These are phyloP conservation scores for Trissoscelio sp. DNA, from an alignment of 2,888 invertebrate species.

Conservation along the genomic window DNA sequence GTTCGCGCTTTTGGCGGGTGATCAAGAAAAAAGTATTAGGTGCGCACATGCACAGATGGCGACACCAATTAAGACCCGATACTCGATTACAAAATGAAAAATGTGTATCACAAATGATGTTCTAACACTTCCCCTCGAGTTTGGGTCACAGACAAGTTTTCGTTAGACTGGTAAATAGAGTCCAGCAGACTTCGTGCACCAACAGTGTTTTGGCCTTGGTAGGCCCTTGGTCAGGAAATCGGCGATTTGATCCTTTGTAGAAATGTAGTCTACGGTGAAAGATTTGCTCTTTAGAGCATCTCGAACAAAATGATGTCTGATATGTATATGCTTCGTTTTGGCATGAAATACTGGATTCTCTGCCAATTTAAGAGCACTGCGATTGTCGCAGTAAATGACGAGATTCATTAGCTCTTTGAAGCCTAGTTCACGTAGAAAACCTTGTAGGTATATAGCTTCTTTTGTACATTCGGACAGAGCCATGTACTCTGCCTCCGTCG, in stretches of 20 bases:
- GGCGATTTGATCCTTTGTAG: conserved; percentile 41
- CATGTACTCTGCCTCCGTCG: conserved; percentile 62
- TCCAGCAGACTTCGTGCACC: not conserved
- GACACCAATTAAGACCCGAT: no score
- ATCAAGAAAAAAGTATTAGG: no score
- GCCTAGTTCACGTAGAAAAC: conserved; percentile 54
- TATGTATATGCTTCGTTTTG: no score
- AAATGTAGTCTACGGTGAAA: conserved; percentile 10
- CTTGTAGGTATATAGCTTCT: conserved; percentile 43
- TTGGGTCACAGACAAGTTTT: no score
- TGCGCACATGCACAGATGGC: no score
- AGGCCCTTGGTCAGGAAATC: conserved; percentile 47
- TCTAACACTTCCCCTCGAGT: conserved; percentile 19
- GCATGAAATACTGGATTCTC: conserved; percentile 41
- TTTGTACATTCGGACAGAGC: conserved; percentile 56
- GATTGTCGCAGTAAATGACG: conserved; percentile 41
- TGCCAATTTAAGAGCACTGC: conserved; percentile 42
- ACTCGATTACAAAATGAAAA: no score
- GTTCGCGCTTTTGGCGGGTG: no score
- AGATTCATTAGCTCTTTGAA: not conserved
- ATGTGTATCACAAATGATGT: no score
- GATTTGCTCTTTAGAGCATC: conserved; percentile 18
- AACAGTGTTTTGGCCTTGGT: conserved; percentile 1
- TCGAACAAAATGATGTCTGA: no score
- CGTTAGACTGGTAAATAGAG: not conserved